Evolutionary conservation across 2,888 invertebrate genomes (phyloP).

Genomic region (Tachina lurida): DNA sequence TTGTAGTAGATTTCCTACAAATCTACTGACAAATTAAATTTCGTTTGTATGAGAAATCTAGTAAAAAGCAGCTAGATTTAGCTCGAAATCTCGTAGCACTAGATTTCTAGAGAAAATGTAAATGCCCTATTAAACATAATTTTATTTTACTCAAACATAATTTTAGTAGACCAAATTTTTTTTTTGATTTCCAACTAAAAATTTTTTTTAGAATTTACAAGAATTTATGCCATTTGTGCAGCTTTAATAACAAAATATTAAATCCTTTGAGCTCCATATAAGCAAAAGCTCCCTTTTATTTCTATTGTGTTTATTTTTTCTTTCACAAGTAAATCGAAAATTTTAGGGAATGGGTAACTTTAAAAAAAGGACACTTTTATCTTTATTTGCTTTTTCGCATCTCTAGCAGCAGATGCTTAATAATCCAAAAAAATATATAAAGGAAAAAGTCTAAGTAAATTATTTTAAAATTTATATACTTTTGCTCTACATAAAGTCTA

Average conservation of each 20-base stretch:
- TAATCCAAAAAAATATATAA: neutral
- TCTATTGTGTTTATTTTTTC: neutral
- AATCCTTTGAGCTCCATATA: conserved; percentile 28
- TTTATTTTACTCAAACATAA: too few relatives aligned
- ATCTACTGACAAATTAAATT: too few relatives aligned
- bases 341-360: neutral
- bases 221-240: neutral
- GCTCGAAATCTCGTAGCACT: too few relatives aligned
- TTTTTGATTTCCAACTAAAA: too few relatives aligned
- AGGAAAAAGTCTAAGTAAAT: neutral
- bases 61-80: too few relatives aligned
- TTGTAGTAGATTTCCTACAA: too few relatives aligned
- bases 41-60: too few relatives aligned
- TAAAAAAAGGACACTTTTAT: neutral
- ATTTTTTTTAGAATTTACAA: neutral
- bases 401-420: neutral
- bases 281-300: neutral
- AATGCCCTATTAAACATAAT: too few relatives aligned
- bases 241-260: conserved; percentile 3
- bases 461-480: conserved; percentile 27
- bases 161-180: too few relatives aligned
- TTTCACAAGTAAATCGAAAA: neutral
- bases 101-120: too few relatives aligned
- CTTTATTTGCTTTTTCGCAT: neutral
- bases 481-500: neutral